These are phyloP conservation scores for Bombus balteatus DNA, from an alignment of 1,140 invertebrate species.

Conservation along the genomic window DNA sequence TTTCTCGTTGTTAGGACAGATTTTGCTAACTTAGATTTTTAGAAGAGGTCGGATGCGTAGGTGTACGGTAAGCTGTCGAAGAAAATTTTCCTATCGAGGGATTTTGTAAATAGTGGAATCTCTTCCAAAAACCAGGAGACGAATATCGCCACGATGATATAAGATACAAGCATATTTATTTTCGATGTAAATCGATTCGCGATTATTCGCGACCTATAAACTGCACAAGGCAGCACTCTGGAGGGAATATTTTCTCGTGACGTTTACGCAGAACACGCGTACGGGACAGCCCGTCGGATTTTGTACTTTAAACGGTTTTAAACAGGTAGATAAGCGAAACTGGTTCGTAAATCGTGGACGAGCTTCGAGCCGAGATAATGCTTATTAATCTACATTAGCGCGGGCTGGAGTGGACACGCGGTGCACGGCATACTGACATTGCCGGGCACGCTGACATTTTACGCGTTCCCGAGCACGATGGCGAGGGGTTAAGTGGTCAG, in stretches of 20 bases:
- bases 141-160: no score
- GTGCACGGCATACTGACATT: slow-evolving; percentile 49
- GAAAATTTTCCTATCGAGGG: no score
- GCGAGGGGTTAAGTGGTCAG: slow-evolving; percentile 47
- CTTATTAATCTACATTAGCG: slow-evolving; percentile 65
- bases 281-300: not conserved
- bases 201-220: not conserved
- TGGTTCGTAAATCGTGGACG: slow-evolving; percentile 21
- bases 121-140: no score
- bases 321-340: slow-evolving; percentile 39
- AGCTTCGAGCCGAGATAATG: slow-evolving; percentile 46
- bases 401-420: slow-evolving; percentile 55
- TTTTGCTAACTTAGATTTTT: no score
- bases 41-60: no score
- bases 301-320: slow-evolving; percentile 29
- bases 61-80: accelerated
- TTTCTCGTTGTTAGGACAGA: not conserved
- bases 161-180: no score
- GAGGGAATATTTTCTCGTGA: no score
- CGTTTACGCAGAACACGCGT: not conserved
- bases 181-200: no score
- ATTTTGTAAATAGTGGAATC: no score
- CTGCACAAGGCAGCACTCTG: not conserved
- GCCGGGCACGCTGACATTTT: slow-evolving; percentile 15
- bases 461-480: slow-evolving; percentile 7